Conservation (phyloP, 2,113 vertebrate genomes). For the Aegypius monachus region DNA sequence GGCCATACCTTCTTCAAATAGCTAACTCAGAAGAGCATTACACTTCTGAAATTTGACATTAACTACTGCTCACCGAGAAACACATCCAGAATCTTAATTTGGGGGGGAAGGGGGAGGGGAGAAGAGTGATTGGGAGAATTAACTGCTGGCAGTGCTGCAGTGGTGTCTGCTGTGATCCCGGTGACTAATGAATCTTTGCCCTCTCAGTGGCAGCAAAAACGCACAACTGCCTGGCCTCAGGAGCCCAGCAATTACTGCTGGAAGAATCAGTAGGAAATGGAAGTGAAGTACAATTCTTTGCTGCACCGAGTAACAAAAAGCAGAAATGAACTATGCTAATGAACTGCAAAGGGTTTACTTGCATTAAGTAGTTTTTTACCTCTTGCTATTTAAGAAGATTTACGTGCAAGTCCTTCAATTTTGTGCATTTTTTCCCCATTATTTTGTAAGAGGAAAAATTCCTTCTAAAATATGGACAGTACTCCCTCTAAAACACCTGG, state of each 20-base stretch:
- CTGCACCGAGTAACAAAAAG: not conserved
- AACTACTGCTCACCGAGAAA: not conserved
- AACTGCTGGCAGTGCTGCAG: constrained; percentile 5
- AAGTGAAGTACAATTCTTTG: not conserved
- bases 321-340: not conserved
- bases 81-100: constrained; percentile 46
- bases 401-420: not conserved
- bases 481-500: not conserved
- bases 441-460: not conserved
- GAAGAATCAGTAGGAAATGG: not conserved
- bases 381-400: not conserved
- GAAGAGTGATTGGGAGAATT: not conserved
- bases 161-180: not conserved
- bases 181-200: constrained; percentile 32
- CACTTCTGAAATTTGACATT: constrained; percentile 31
- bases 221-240: not conserved
- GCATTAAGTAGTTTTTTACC: not conserved
- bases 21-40: not conserved
- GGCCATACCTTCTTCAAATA: not conserved
- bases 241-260: not conserved
- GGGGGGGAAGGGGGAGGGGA: not conserved
- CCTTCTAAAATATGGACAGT: not conserved
- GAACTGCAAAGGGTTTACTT: not conserved
- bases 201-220: not conserved
- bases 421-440: not conserved